Conservation (phyloP, 2,113 vertebrate species). For the Cyprinodon tularosa region DNA sequence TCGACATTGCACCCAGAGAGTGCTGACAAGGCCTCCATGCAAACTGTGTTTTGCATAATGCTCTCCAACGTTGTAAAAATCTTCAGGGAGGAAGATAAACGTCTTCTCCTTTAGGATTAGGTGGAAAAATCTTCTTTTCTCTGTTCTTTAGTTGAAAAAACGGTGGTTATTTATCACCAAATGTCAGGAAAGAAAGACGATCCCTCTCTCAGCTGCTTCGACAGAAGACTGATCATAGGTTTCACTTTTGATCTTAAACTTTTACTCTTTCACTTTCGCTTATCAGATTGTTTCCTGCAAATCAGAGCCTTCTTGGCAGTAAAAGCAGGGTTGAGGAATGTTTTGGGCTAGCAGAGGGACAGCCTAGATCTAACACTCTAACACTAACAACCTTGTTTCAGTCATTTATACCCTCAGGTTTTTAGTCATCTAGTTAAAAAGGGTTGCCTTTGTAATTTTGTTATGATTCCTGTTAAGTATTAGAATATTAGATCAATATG, state of each 20-base stretch:
- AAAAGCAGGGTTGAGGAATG: too few relatives aligned
- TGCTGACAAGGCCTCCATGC: slow-evolving; percentile 55
- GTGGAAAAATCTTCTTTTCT: neutral
- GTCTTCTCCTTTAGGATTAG: neutral
- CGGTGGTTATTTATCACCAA: too few relatives aligned
- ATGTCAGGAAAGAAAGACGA: rapidly evolving
- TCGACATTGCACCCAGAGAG: slow-evolving; percentile 48
- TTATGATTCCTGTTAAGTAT: too few relatives aligned
- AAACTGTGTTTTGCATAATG: slow-evolving; percentile 30
- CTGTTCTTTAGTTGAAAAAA: too few relatives aligned
- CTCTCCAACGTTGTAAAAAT: neutral
- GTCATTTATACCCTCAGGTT: too few relatives aligned
- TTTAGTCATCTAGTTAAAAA: too few relatives aligned
- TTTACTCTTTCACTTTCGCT: slow-evolving; percentile 46
- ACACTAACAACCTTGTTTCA: too few relatives aligned
- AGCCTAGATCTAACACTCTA: too few relatives aligned
- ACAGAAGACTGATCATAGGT: neutral
- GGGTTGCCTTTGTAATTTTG: too few relatives aligned
- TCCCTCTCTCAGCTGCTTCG: rapidly evolving
- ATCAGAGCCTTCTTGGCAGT: neutral
- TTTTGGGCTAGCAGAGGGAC: too few relatives aligned
- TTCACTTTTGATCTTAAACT: slow-evolving; percentile 21
- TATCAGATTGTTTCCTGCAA: neutral
- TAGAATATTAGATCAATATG: too few relatives aligned
- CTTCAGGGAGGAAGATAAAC: neutral